Conservation (phyloP, 2,888 invertebrate genomes). For the Tubulanus polymorphus region DNA sequence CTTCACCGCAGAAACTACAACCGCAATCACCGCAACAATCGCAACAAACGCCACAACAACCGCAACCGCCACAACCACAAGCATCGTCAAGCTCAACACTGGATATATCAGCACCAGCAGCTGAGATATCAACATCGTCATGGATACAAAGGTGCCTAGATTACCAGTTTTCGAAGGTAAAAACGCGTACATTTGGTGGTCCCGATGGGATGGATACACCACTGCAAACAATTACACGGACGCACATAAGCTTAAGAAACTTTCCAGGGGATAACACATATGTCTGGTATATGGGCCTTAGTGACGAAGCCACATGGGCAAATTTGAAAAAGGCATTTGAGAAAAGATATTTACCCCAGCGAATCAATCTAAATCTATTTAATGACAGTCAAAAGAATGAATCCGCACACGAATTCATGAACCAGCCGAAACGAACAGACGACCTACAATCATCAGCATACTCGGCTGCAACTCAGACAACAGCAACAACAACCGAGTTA, state of each 20-base stretch:
- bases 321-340: background rate
- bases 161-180: too few species aligned
- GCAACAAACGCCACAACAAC: too few species aligned
- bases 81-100: background rate
- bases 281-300: background rate
- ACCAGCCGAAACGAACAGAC: too few species aligned
- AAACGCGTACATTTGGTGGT: background rate
- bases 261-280: background rate
- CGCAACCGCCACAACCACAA: too few species aligned
- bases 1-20: too few species aligned
- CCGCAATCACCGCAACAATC: too few species aligned
- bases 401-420: background rate
- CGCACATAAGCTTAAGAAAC: too few species aligned
- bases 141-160: background rate
- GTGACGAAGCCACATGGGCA: background rate
- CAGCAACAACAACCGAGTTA: too few species aligned
- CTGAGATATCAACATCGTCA: too few species aligned
- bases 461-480: too few species aligned
- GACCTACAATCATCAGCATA: too few species aligned
- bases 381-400: background rate
- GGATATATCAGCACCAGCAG: background rate
- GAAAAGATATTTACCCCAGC: background rate
- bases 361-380: background rate
- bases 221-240: background rate
- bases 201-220: background rate